Evolutionary conservation across 1,140 invertebrate genomes (phyloP).

Genomic region (Papilio glaucus): DNA sequence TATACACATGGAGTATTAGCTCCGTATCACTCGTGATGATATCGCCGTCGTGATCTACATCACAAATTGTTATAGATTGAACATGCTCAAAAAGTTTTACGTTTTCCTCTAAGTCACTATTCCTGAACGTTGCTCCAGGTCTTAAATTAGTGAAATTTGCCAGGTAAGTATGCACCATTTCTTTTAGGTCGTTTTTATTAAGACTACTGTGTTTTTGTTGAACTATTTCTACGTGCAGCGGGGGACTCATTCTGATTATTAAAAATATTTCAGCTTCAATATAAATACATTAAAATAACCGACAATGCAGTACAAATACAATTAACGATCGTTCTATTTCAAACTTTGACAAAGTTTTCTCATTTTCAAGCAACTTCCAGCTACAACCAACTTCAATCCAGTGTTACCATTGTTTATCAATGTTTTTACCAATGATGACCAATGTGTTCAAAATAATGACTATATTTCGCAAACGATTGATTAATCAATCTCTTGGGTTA

Average conservation of each 20-base stretch:
- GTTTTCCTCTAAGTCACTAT: slow-evolving; percentile 60
- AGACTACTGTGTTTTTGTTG: slow-evolving; percentile 66
- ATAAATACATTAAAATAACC: no score
- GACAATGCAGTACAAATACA: neutral
- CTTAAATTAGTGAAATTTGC: slow-evolving; percentile 62
- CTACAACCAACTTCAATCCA: no score
- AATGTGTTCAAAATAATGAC: no score
- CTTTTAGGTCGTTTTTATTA: slow-evolving; percentile 61
- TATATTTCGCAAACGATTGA: no score
- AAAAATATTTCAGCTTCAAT: neutral
- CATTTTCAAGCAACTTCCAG: no score
- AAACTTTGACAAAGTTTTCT: no score
- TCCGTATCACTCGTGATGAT: slow-evolving; percentile 55
- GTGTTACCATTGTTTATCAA: no score
- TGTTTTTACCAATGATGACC: no score
- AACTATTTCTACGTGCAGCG: slow-evolving; percentile 73
- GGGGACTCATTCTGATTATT: slow-evolving; percentile 49
- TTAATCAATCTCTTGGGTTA: no score
- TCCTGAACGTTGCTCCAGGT: slow-evolving; percentile 60
- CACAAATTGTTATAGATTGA: slow-evolving; percentile 67
- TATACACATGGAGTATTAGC: slow-evolving; percentile 68
- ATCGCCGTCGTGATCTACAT: slow-evolving; percentile 62
- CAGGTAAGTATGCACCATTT: slow-evolving; percentile 65
- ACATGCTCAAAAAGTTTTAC: slow-evolving; percentile 63
- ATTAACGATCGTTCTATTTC: neutral